phyloP scores from a whole-genome alignment of 1,140 invertebrate species.

The Sycophaga agraensis region DNA sequence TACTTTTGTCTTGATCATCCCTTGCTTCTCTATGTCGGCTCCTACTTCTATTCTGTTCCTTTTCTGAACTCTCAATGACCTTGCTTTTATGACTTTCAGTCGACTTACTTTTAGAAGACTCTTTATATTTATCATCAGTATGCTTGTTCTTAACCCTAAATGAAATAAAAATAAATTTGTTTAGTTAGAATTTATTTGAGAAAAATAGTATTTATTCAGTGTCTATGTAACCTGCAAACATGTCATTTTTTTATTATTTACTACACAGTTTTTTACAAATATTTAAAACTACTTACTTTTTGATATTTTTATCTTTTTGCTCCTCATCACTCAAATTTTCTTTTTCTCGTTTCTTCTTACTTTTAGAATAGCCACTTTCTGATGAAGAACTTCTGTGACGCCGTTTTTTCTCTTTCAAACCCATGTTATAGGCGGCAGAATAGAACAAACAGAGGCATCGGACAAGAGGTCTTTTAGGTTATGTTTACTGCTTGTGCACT shows the following conservation, averaged over 20 bases:
- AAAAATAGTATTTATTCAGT: no score
- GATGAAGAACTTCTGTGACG: slow-evolving; percentile 1
- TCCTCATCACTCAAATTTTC: not conserved
- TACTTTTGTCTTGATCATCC: not conserved
- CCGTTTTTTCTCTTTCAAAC: not conserved
- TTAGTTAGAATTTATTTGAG: no score
- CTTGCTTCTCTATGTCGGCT: not conserved
- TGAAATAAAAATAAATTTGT: no score
- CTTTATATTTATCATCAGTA: not conserved
- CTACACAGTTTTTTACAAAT: no score
- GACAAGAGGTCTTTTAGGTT: no score
- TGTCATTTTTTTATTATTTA: no score
- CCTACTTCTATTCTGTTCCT: not conserved
- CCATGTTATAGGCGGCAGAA: not conserved
- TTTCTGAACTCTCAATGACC: not conserved
- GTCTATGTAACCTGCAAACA: not conserved
- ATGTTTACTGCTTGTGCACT: no score
- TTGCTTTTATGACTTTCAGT: not conserved
- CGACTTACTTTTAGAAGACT: no score
- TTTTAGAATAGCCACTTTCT: not conserved
- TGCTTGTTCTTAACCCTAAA: not conserved
- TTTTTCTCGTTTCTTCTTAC: not conserved
- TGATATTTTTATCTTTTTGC: not conserved
- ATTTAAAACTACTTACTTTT: not conserved
- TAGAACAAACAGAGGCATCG: no score